Base-by-base conservation (phyloP, 2,113 vertebrate genomes). In the Leiothrix lutea region DNA sequence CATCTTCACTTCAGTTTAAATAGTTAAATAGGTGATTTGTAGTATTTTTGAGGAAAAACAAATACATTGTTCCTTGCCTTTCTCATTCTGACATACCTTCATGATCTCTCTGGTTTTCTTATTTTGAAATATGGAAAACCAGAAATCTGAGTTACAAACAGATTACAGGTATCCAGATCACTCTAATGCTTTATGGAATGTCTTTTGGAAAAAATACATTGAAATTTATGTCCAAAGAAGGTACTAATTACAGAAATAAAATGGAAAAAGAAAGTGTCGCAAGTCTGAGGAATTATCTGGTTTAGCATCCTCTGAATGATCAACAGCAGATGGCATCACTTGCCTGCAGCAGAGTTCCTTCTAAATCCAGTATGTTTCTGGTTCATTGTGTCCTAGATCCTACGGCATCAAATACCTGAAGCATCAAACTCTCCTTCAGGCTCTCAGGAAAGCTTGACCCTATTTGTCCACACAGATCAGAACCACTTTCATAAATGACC, bases 271-370 rank as follows among this genome's bases (percentile, higher is more conserved):
- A 15, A 74, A 35, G 10, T 79, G 28, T 51, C n/a, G 13, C 62
- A 28, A 61, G 69, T 54, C 28, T 82, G 83, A 70, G 28, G 33
- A 58, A n/a, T 90, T 10, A 24, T 73, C 42, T 90, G 33, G 5
- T 75, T 69, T 87, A 31, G 10, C 51, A 64, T 83, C 51, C 60
- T 81, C 22, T 64, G 69, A 31, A 79, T 44, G 65, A 70, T 67
- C 91, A 92, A 67, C 60, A 86, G 85, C 88, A 95, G 91, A 90
- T 91, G 83, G 86, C 86, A 92, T 92, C 50, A 48, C 33, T 91
- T 94, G 88, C 82, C 88, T 93, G 71, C 50, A 62, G 80, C 51
- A 71, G 29, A 54, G 10, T 92, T 90, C 48, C 38, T 81, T 88
- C 47, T 58, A 74, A 86, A 73, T 64, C 38, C 60, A 2, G 1